Evolutionary conservation across 2,888 invertebrate species (phyloP), one percentile per base, ranked within the genome.

Genomic region (Cyclophora albipunctata): DNA sequence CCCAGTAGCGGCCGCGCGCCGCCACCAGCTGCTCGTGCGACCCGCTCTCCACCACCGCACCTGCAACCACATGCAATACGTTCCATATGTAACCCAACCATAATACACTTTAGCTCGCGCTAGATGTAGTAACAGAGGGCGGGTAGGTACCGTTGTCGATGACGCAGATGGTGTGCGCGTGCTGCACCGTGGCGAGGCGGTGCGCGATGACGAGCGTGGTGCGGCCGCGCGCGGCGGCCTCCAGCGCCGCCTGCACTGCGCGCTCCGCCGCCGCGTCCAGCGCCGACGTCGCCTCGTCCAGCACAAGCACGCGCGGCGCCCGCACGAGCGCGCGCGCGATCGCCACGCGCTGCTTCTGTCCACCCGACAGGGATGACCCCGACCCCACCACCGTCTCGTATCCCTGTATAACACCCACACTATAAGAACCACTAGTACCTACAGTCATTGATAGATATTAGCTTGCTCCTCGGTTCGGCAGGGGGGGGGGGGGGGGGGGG

Each of bases 161-260:
- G 7, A 97, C 96, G 63, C 93, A 93, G 60, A 97, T 97, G 67
- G 92, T 82, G 80, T 97, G 92, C 0, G 95, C 94, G 73, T 94
- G 92, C 51, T 93, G 90, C 48, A 96, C 92, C 3, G 96, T 96
- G 40, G 95, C 94, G 52, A 97, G 90, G 5, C 96, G 90, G 83
- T 97, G 96, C 34, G 96, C 96, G 66, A 97, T 95, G 45, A 95
- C 92, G 45, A 97, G 90, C 54, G 95, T 95, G 2, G 96, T 96
- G 48, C 96, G 89, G 3, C 92, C 93, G 47, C 90, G 90, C 48
- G 93, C 89, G 0, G 96, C 96, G 62, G 90, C 90, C 71, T 96
- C 95, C 62, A 97, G 77, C 0, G 96, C 96, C 52, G 92, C 93
- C 74, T 96, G 96, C 6, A 97, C 96, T 50, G 93, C 77, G 93